phyloP scores from a whole-genome alignment of 1,140 invertebrate species.

The Choristoneura fumiferana region DNA sequence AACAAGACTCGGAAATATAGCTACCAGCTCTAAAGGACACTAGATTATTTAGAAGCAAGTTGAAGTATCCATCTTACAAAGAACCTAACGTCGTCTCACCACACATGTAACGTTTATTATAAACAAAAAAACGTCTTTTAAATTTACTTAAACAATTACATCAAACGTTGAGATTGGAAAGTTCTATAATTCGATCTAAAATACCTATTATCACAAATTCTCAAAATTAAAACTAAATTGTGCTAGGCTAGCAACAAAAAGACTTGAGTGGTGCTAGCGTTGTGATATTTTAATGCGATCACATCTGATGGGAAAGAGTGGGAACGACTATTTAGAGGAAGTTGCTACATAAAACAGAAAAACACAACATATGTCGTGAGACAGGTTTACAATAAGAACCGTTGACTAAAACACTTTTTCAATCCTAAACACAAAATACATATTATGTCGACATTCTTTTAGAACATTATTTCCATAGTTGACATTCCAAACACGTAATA shows the following conservation, averaged over 20 bases:
- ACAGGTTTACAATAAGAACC: slow-evolving; percentile 50
- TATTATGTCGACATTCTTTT: not conserved
- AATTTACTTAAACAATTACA: slow-evolving; percentile 16
- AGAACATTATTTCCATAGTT: not conserved
- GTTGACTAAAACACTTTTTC: slow-evolving; percentile 32
- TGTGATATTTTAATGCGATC: slow-evolving; percentile 33
- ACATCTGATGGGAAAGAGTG: slow-evolving; percentile 73
- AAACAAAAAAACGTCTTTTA: slow-evolving; percentile 57
- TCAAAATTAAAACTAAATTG: slow-evolving; percentile 68
- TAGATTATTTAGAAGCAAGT: slow-evolving; percentile 38
- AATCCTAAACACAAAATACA: not conserved
- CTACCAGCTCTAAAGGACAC: not conserved
- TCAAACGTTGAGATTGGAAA: slow-evolving; percentile 26
- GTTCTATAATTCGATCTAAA: slow-evolving; percentile 50
- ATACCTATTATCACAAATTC: slow-evolving; percentile 71
- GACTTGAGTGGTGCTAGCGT: slow-evolving; percentile 38
- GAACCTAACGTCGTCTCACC: slow-evolving; percentile 75
- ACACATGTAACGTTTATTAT: slow-evolving; percentile 74
- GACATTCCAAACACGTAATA: slow-evolving; percentile 1
- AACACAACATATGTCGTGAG: slow-evolving; percentile 77
- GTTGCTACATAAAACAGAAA: slow-evolving; percentile 47
- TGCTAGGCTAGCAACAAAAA: slow-evolving; percentile 46
- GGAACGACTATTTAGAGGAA: slow-evolving; percentile 54
- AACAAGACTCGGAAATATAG: too few relatives aligned
- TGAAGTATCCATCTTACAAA: slow-evolving; percentile 59